Evolutionary conservation across 2,888 invertebrate genomes (phyloP).

Genomic region (Acronicta alni): DNA sequence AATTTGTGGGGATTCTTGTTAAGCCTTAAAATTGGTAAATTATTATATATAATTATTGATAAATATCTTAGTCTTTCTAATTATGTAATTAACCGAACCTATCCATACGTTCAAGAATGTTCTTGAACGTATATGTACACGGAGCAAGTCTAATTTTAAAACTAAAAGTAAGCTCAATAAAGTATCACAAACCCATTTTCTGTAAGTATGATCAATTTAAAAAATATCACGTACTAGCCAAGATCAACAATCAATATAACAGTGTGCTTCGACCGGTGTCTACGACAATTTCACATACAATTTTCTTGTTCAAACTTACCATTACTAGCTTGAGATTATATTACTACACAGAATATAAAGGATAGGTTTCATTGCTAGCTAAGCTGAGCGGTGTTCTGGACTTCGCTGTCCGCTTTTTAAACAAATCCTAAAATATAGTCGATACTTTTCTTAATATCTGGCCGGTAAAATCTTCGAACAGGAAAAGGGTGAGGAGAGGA

Average conservation of each 20-base stretch:
- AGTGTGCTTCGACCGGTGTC: slow-evolving; percentile 27
- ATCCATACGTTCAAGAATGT: too few species aligned
- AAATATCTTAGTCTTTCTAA: too few species aligned
- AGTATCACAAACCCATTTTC: slow-evolving; percentile 1
- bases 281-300: slow-evolving; percentile 70
- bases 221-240: slow-evolving; percentile 44
- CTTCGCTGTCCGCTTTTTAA: neutral
- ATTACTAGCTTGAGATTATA: slow-evolving; percentile 60
- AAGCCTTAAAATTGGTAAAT: too few species aligned
- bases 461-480: too few species aligned
- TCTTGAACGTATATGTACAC: too few species aligned
- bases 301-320: slow-evolving; percentile 76
- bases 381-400: neutral
- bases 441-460: too few species aligned
- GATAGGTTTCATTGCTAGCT: slow-evolving; percentile 14
- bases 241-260: slow-evolving; percentile 51
- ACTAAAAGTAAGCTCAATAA: neutral
- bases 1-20: too few species aligned
- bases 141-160: too few species aligned
- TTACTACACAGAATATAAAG: slow-evolving; percentile 46
- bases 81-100: too few species aligned
- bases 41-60: too few species aligned
- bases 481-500: too few species aligned
- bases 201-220: slow-evolving; percentile 12
- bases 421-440: too few species aligned